These are phyloP conservation scores for Drosophila lacertosa DNA, from an alignment of 1,140 invertebrate genomes.

Conservation along the genomic window DNA sequence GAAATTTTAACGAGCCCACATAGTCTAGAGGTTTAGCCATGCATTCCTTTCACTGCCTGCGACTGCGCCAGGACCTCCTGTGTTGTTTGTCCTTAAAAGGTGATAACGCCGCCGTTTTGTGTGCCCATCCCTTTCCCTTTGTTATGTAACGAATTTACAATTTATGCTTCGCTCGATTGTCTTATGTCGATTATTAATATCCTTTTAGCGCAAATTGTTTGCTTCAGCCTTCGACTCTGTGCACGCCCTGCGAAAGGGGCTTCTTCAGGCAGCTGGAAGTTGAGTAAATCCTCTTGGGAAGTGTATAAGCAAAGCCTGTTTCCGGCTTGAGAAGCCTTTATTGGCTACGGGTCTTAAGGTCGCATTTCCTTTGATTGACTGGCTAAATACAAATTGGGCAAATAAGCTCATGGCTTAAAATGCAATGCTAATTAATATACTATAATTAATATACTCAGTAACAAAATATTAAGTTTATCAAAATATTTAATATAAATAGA, in stretches of 20 bases:
- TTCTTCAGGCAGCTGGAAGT: conserved; percentile 1
- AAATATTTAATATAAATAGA: background rate
- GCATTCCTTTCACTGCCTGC: conserved; percentile 17
- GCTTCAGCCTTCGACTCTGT: background rate
- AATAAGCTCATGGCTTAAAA: too few relatives aligned
- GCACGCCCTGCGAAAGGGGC: conserved; percentile 14
- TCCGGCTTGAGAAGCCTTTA: background rate
- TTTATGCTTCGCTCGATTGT: conserved; percentile 18
- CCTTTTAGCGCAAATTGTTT: conserved; percentile 53
- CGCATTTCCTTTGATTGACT: background rate
- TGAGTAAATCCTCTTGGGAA: conserved; percentile 22
- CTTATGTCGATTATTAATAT: conserved; percentile 63
- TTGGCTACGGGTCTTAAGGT: background rate
- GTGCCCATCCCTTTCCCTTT: conserved; percentile 22
- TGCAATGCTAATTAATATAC: too few relatives aligned
- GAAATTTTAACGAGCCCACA: conserved; percentile 76
- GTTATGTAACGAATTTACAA: conserved; percentile 56
- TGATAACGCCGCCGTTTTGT: conserved; percentile 66
- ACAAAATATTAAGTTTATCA: too few relatives aligned
- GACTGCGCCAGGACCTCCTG: conserved; percentile 61
- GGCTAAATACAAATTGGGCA: background rate
- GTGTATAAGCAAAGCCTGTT: conserved; percentile 1
- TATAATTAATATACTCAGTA: too few relatives aligned
- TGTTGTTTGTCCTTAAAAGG: conserved; percentile 71
- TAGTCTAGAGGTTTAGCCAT: conserved; percentile 21